Evolutionary conservation across 2,888 invertebrate genomes (phyloP), one percentile per base, ranked within the genome.

Genomic region (Chloroclystis v-ata): DNA sequence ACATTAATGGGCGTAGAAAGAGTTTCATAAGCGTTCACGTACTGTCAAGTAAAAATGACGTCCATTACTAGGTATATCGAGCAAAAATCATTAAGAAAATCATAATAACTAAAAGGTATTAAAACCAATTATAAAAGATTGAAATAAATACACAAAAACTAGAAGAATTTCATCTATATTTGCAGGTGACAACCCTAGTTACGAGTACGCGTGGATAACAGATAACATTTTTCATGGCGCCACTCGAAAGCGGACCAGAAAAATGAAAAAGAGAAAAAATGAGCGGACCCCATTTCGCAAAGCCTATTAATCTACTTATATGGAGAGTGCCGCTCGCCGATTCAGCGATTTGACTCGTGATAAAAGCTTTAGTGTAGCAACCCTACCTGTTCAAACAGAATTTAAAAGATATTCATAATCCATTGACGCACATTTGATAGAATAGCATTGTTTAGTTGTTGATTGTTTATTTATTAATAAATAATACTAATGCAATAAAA

Each of bases 261-360:
- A 42, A 55, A 57, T 54, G 50, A 53, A 56, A 45, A 43, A 52
- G 47, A 55, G 45, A 53, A 55, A 56, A 64, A 61, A 56, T 59
- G 51, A 56, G 57, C 54, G 62, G 48, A 55, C 57, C 35, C 47
- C 52, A 49, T 39, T 52, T 59, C 39, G 49, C 42, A 29, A 28
- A 52, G 54, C 47, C 56, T 60, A 63, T 65, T 65, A 65, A 65
- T 67, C 63, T 61, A 56, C 59, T 57, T 55, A 62, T 63, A 59
- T 59, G 60, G 50, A 59, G 46, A 48, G 56, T 56, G 43, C 37
- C 44, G 43, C 20, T 20, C 20, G 41, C 32, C 38, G 45, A 46
- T 49, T 49, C 49, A 42, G 44, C 41, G 25, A 46, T 26, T 33
- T 20, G 33, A 39, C 49, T 39, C 13, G 14, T 42, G 33, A 39